A percentile compares a stretch with the other conserved stretches of the same genome.
These are phyloP conservation scores for Phrynosoma platyrhinos DNA, from an alignment of 2,113 vertebrate genomes.

Conservation along the genomic window DNA sequence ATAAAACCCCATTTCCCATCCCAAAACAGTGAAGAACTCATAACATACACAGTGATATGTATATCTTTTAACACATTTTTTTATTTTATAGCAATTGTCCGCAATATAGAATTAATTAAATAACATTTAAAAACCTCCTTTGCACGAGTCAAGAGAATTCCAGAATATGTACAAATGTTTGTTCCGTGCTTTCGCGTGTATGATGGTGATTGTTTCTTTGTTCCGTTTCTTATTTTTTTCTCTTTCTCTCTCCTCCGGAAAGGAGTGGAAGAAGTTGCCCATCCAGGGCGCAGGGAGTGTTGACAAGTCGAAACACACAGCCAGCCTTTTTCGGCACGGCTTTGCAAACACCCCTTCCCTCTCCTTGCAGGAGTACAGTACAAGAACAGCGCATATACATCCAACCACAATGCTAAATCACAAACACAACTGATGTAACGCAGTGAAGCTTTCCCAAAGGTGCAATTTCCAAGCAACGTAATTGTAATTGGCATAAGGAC, in stretches of 20 bases:
- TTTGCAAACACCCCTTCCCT: neutral
- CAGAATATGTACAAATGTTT: conserved; percentile 71
- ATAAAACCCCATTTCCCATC: neutral
- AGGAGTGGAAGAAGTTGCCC: neutral
- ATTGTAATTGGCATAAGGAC: too few species aligned
- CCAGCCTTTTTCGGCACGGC: neutral
- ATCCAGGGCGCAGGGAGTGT: neutral
- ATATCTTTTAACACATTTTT: conserved; percentile 58
- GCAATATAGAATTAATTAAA: conserved; percentile 73
- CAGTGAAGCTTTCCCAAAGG: conserved; percentile 15
- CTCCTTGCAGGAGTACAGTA: conserved; percentile 23
- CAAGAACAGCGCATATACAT: neutral
- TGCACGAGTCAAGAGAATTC: conserved; percentile 61
- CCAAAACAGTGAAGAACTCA: neutral
- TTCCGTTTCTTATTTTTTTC: neutral
- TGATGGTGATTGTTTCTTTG: neutral
- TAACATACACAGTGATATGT: neutral
- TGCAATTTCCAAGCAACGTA: neutral
- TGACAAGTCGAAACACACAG: neutral
- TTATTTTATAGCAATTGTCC: conserved; percentile 76
- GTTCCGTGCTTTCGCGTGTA: neutral
- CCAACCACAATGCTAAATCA: conserved; percentile 14
- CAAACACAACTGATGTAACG: conserved; percentile 15
- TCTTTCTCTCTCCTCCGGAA: conserved; percentile 8
- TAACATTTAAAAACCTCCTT: conserved; percentile 74